Evolutionary conservation across 1,140 invertebrate genomes (phyloP), one percentile per base, ranked within the genome.

Genomic region (Sycophila sp.): DNA sequence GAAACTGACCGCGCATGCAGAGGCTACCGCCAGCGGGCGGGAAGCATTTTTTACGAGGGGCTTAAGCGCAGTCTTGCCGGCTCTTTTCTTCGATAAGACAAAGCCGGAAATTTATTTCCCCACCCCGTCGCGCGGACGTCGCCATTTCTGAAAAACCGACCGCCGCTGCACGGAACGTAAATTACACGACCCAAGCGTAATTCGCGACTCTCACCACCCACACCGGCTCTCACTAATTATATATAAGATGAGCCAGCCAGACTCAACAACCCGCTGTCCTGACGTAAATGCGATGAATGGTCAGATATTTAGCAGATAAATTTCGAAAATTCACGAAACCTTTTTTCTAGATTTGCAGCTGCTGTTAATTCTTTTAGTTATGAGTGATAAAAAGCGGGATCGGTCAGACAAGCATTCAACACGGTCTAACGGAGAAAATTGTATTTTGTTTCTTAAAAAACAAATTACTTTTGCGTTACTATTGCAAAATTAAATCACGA

Each of bases 51-150:
- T 69, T 69, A 69, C 59, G 58, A 53, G 47, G 38, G 58, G 40
- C 51, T 71, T 47, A 64, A 65, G 8, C 51, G 13, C 47, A 47
- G 51, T n/a, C n/a, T n/a, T n/a, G n/a, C 34, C 26, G 42, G 19
- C 34, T 45, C 38, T 19, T 42, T 45, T 30, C 32, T 67, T 49
- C 65, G 71, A 66, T 67, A 67, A 63, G 51, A 64, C 51, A 58
- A 64, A 71, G 58, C 49, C 30, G 28, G 51, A 64, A 71, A 71
- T 64, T 71, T 64, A 71, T 64, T 64, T 64, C 64, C 36, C 34
- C 10, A 28, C 22, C 38, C 55, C 55, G 30, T 32, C 34, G 28
- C 32, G 17, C n/a, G n/a, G n/a, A n/a, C n/a, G 7, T 17, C n/a
- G 8, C 34, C 2, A 22, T 42, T 15, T 4, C 19, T 49, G 38